Percentiles rank a stretch among this genome's conserved stretches.
phyloP scores from a whole-genome alignment of 2,113 vertebrate genomes.

The Geococcyx californianus region DNA sequence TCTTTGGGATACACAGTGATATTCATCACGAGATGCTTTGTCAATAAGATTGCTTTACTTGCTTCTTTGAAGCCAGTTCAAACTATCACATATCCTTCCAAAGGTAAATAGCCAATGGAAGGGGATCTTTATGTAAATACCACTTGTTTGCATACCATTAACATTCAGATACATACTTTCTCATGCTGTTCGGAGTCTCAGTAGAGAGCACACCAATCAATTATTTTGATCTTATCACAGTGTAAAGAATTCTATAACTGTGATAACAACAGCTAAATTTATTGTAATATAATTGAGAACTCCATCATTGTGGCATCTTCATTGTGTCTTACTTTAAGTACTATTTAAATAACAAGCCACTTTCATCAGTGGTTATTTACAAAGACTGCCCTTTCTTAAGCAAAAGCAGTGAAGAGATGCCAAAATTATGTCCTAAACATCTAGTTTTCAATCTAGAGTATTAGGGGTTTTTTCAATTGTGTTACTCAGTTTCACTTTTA shows the following conservation, averaged over 20 bases:
- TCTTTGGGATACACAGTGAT: not conserved
- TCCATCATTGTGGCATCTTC: slow-evolving; percentile 57
- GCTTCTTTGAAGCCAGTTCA: not conserved
- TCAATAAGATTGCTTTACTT: not conserved
- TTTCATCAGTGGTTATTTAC: slow-evolving; percentile 41
- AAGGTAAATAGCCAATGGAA: slow-evolving; percentile 42
- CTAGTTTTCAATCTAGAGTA: not conserved
- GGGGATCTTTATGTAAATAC: slow-evolving; percentile 31
- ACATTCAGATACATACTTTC: slow-evolving; percentile 25
- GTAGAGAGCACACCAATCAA: slow-evolving; percentile 35
- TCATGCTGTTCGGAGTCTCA: slow-evolving; percentile 14
- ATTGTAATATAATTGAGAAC: slow-evolving; percentile 56
- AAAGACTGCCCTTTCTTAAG: not conserved
- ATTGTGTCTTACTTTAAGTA: slow-evolving; percentile 41
- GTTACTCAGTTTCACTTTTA: not conserved
- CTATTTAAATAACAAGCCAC: slow-evolving; percentile 6
- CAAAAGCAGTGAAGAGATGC: not conserved
- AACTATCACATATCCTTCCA: not conserved
- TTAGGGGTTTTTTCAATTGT: slow-evolving; percentile 3
- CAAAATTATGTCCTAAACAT: not conserved
- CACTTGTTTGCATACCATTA: slow-evolving; percentile 38
- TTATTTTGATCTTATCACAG: slow-evolving; percentile 64
- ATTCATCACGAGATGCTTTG: not conserved
- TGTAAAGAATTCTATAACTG: slow-evolving; percentile 42
- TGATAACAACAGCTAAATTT: slow-evolving; percentile 47